Evolutionary conservation across 2,797 vertebrate species (phyloP), one percentile per base, ranked within the genome.

Genomic region (Melopsittacus undulatus): DNA sequence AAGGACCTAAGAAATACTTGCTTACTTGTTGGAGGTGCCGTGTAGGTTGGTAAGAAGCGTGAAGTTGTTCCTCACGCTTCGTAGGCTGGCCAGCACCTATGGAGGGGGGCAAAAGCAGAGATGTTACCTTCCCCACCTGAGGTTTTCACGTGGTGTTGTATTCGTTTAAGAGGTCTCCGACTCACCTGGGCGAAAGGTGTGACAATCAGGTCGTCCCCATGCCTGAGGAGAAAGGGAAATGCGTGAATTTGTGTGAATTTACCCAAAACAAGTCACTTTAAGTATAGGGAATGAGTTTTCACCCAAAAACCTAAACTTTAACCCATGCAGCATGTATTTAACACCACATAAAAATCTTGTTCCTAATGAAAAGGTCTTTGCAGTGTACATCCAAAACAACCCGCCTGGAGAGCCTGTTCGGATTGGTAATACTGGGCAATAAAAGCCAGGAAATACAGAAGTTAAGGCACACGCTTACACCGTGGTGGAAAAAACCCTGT

Each of bases 141-240:
- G 9, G 26, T 11, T 63, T 30, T 5, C 3, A 1, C 3, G 24
- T 4, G 13, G 7, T 38, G 42, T 32, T 13, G 8, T 23, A 8
- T 13, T 4, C 2, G 9, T 51, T 51, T 32, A 10, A 46, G 26
- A 52, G 24, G 63, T 14, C 68, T 32, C 13, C 45, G 24, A 97
- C 97, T 91, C 97, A 99, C 99, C 99, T 99, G 99, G 36, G 99
- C 99, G 66, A 99, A 99, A 4, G 99, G 99, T 38, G 99, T 99
- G 93, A 99, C 99, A 13, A 99, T 99, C 98, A 99, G 95, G 98
- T 99, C 99, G 72, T 99, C 99, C 52, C 98, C 98, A 5, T 99
- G 99, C 97, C 99, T 99, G 68, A 32, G 90, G 93, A 95, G 74
- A 95, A 83, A 95, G 0, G 48, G 83, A 90, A 90, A 74, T 0